Evolutionary conservation across 2,113 vertebrate species (phyloP), one percentile per base, ranked within the genome.

Genomic region (Enhydra lutris): DNA sequence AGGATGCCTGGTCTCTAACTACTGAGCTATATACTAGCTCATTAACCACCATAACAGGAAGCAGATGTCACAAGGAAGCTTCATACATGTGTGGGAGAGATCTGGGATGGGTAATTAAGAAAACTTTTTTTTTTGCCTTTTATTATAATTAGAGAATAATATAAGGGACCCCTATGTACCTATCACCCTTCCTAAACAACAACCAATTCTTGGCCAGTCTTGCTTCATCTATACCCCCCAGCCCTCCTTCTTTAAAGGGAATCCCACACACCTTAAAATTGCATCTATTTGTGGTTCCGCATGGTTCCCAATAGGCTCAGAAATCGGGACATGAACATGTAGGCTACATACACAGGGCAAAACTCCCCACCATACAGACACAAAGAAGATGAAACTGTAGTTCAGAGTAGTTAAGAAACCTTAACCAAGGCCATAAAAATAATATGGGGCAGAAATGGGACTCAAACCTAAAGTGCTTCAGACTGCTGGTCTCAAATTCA

Each of bases 31-130:
- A 3, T 31, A 12, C 69, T 23, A n/a, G 42, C 31, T 76, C 65
- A 24, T 78, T 83, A 63, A 55, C 84, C 59, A 10, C n/a, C 47
- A 6, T 65, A 96, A 90, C 89, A 97, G 96, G 67, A 96, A 93
- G 97, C 85, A 93, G 89, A 83, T 65, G 89, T 87, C 67, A 55
- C 55, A 34, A 92, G 91, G 45, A 89, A 81, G 47, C 39, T 26
- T 89, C 83, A 31, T 34, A 61, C 47, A 63, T 47, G 23, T 92
- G 73, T 26, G 31, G 36, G 67, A 78, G 59, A 31, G 42, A 90
- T 80, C 80, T 57, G 50, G 59, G 17, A 55, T 20, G 7, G 36
- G 55, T 14, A 55, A 84, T 13, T 23, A 42, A 71, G 52, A 78
- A 31, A 63, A 89, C 12, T 18, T 47, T 74, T 61, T 42, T 61